Evolutionary conservation across 2,113 vertebrate species (phyloP).

Genomic region (Burhinus oedicnemus): DNA sequence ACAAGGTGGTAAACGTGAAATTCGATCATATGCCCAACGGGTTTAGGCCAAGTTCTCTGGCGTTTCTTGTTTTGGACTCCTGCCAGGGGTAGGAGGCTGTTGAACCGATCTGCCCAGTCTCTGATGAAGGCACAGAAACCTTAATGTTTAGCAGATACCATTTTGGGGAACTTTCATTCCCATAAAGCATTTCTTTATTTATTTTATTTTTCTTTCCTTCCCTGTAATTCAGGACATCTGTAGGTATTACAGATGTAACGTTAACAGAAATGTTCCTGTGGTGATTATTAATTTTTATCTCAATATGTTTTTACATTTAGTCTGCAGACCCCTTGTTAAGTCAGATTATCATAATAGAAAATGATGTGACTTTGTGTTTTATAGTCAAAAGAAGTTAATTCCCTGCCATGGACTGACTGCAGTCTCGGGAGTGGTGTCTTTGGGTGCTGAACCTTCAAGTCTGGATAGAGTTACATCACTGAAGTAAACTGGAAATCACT

Average conservation of each 20-base stretch:
- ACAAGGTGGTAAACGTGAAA: not conserved
- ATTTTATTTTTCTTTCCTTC: not conserved
- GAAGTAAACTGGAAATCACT: not conserved
- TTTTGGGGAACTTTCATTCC: not conserved
- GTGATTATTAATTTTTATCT: not conserved
- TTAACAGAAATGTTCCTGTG: not conserved
- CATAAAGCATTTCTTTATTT: not conserved
- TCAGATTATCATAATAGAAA: not conserved
- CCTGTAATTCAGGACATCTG: not conserved
- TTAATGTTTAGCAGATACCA: rapidly evolving
- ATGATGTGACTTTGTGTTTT: not conserved
- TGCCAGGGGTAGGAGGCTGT: not conserved
- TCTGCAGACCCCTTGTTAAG: not conserved
- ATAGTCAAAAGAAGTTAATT: not conserved
- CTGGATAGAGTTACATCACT: not conserved
- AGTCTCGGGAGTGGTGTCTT: not conserved
- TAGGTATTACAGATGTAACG: not conserved
- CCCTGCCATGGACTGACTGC: not conserved
- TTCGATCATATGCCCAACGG: rapidly evolving
- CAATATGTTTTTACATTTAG: not conserved
- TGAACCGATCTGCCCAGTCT: not conserved
- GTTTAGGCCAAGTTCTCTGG: not conserved
- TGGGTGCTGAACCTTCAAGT: not conserved
- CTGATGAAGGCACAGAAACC: not conserved
- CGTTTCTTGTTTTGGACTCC: not conserved